These are phyloP conservation scores for Microtus pennsylvanicus DNA, from an alignment of 2,113 vertebrate genomes.

Conservation along the genomic window DNA sequence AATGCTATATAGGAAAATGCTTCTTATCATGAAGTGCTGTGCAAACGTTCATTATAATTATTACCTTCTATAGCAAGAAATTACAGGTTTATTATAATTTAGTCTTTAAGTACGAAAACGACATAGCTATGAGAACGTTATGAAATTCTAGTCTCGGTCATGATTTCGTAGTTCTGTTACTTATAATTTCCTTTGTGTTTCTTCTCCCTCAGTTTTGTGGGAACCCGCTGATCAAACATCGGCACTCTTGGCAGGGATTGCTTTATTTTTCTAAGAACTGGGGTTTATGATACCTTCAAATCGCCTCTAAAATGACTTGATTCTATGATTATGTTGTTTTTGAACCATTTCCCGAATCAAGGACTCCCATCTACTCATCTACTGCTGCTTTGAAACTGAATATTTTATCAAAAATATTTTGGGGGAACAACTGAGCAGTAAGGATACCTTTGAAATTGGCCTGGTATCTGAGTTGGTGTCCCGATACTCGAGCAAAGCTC, in stretches of 20 bases:
- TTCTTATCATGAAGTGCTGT: conserved; percentile 26
- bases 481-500: conserved; percentile 5
- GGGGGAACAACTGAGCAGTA: conserved; percentile 12
- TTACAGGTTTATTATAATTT: conserved; percentile 27
- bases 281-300: conserved; percentile 40
- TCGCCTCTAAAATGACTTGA: conserved; percentile 66
- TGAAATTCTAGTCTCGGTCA: conserved; percentile 46
- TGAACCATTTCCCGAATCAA: conserved; percentile 57
- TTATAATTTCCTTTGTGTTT: conserved; percentile 15
- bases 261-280: conserved; percentile 57
- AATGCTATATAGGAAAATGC: not conserved
- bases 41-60: conserved; percentile 34
- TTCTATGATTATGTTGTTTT: conserved; percentile 66
- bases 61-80: conserved; percentile 43
- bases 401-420: conserved; percentile 68
- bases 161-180: conserved; percentile 5
- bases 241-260: conserved; percentile 5
- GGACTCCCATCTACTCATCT: conserved; percentile 52
- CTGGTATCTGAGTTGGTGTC: conserved; percentile 2
- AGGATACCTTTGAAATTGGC: conserved; percentile 39
- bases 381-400: conserved; percentile 75
- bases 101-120: conserved; percentile 4
- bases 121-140: not conserved
- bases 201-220: not conserved
- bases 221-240: not conserved